Conservation (phyloP, 2,888 invertebrate genomes). For the Hirtodrosophila cameraria region DNA sequence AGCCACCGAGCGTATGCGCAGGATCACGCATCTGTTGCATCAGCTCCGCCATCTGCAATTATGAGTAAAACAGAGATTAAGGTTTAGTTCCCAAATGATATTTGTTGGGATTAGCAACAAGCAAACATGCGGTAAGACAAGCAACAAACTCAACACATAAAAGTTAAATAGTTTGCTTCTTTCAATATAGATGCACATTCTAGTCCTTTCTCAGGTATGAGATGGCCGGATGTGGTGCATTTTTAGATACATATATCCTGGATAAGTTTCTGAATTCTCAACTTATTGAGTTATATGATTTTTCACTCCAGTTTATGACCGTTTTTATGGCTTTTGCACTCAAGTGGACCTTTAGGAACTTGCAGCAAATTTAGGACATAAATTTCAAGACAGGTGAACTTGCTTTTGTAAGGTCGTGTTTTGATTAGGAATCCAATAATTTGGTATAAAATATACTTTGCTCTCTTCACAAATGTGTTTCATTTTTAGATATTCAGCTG, state of each 20-base stretch:
- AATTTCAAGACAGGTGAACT: conserved; percentile 31
- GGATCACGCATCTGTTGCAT: conserved; percentile 85
- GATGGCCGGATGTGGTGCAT: conserved; percentile 5
- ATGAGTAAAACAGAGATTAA: not conserved
- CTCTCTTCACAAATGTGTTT: too few species aligned
- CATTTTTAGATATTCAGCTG: not conserved
- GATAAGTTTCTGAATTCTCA: conserved; percentile 16
- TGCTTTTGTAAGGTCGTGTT: conserved; percentile 18
- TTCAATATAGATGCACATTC: conserved; percentile 27
- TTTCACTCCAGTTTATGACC: conserved; percentile 59
- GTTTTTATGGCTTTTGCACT: conserved; percentile 50
- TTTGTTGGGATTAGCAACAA: not conserved
- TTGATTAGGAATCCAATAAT: conserved; percentile 16
- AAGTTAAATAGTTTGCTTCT: conserved; percentile 5
- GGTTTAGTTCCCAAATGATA: not conserved
- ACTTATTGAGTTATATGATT: conserved; percentile 50
- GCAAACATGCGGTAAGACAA: conserved; percentile 33
- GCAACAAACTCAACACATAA: conserved; percentile 2
- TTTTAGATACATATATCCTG: conserved; percentile 8
- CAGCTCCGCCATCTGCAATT: conserved; percentile 83
- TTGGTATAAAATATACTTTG: conserved; percentile 23
- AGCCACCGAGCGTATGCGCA: conserved; percentile 83
- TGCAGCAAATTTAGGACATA: conserved; percentile 37
- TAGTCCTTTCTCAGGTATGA: not conserved
- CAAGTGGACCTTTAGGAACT: conserved; percentile 24